phyloP scores from a whole-genome alignment of 1,140 invertebrate genomes.

The Pararge aegeria region DNA sequence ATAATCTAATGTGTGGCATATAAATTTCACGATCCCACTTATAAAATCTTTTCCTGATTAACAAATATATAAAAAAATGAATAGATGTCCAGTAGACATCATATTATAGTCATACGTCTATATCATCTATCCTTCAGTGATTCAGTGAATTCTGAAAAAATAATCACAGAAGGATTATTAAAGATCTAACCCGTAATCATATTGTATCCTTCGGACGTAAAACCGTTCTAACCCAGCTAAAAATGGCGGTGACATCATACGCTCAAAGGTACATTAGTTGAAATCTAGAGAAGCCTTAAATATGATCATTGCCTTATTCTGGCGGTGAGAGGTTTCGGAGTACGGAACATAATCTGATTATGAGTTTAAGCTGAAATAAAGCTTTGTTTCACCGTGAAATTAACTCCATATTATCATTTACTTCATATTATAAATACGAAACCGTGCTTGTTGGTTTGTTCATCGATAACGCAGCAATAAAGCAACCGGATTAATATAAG shows the following conservation, averaged over 20 bases:
- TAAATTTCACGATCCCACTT: no score
- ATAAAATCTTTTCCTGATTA: no score
- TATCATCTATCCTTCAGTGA: no score
- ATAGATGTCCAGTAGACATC: no score
- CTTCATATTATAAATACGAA: constrained; percentile 11
- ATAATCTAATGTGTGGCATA: no score
- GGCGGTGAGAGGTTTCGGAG: not conserved
- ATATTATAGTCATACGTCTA: no score
- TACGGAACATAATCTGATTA: constrained; percentile 25
- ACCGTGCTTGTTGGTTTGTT: no score
- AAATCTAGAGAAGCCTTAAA: constrained; percentile 8
- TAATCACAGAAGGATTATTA: not conserved
- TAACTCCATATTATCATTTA: not conserved
- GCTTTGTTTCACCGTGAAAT: constrained; percentile 7
- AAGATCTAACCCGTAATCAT: not conserved
- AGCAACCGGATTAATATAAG: no score
- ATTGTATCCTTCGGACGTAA: not conserved
- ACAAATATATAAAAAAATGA: no score
- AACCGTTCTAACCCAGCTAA: not conserved
- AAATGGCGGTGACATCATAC: not conserved
- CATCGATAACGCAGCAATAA: no score
- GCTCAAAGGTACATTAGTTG: constrained; percentile 3
- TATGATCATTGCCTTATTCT: constrained; percentile 8
- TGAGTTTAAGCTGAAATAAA: constrained; percentile 19
- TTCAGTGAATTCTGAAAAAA: no score